phyloP scores from a whole-genome alignment of 2,797 vertebrate genomes.

The Sebastes steindachneri region DNA sequence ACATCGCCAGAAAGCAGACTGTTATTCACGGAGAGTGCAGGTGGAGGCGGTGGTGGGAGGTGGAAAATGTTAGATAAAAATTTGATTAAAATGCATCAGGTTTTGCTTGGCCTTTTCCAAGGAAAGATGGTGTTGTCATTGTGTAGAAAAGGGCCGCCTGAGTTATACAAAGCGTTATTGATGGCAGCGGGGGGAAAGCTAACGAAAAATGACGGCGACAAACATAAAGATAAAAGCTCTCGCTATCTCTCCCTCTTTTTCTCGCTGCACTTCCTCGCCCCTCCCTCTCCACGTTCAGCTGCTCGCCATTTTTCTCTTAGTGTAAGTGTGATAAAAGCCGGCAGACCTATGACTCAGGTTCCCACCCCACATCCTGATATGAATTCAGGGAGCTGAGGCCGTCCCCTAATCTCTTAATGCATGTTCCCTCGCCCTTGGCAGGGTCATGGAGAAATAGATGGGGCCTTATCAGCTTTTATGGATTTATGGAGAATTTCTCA shows the following conservation, averaged over 20 bases:
- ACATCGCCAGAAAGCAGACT: conserved; percentile 21
- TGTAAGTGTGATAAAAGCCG: conserved; percentile 74
- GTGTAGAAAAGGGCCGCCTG: conserved; percentile 37
- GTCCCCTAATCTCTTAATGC: conserved; percentile 83
- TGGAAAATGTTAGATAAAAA: conserved; percentile 50
- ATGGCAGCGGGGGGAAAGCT: conserved; percentile 52
- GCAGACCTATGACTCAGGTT: conserved; percentile 70
- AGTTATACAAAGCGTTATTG: conserved; percentile 65
- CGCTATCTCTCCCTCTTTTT: conserved; percentile 37
- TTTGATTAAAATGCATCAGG: conserved; percentile 70
- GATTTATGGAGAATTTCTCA: conserved; percentile 80
- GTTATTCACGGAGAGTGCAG: conserved; percentile 8
- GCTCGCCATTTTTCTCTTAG: conserved; percentile 6
- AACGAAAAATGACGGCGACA: conserved; percentile 54
- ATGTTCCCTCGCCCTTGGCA: conserved; percentile 82
- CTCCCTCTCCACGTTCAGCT: conserved; percentile 27
- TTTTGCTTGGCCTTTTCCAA: conserved; percentile 48
- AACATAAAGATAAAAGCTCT: conserved; percentile 72
- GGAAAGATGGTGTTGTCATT: conserved; percentile 57
- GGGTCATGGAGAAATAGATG: conserved; percentile 80
- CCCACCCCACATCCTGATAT: conserved; percentile 67
- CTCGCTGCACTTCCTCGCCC: background rate
- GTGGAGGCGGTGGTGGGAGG: background rate
- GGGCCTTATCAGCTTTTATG: conserved; percentile 82
- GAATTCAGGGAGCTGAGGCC: conserved; percentile 71